These are phyloP conservation scores for Brenthis daphne DNA, from an alignment of 2,888 invertebrate genomes.

Conservation along the genomic window DNA sequence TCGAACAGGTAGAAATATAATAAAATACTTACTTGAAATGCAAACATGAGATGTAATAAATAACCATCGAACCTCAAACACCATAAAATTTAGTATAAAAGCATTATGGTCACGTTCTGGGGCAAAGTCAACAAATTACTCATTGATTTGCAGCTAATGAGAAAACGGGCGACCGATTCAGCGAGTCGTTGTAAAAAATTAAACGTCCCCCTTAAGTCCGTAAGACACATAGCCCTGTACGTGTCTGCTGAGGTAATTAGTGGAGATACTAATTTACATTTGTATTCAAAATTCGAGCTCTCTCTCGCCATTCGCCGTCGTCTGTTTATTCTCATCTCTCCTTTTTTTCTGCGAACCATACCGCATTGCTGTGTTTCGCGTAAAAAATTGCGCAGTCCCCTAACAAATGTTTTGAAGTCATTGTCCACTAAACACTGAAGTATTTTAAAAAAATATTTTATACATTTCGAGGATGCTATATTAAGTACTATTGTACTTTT, in stretches of 20 bases:
- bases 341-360: conserved; percentile 71
- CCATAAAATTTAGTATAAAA: conserved; percentile 32
- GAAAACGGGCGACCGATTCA: conserved; percentile 71
- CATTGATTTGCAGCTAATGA: conserved; percentile 65
- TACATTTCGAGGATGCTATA: conserved; percentile 23
- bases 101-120: conserved; percentile 36
- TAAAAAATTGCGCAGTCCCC: conserved; percentile 75
- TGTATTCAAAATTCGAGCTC: conserved; percentile 83
- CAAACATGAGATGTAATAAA: conserved; percentile 14
- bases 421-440: conserved; percentile 61
- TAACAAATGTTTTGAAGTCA: conserved; percentile 71
- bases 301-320: conserved; percentile 77
- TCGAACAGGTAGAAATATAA: not conserved
- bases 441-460: conserved; percentile 33
- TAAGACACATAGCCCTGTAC: conserved; percentile 79
- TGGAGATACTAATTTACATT: conserved; percentile 83
- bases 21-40: conserved; percentile 13
- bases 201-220: conserved; percentile 73
- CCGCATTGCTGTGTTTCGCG: conserved; percentile 81
- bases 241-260: conserved; percentile 80
- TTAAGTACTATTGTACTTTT: conserved; percentile 14
- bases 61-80: conserved; percentile 17
- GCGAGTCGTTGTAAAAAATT: conserved; percentile 68
- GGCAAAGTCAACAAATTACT: conserved; percentile 53
- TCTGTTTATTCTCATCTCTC: conserved; percentile 81